phyloP scores from a whole-genome alignment of 2,888 invertebrate species.

The Ophonus ardosiacus region DNA sequence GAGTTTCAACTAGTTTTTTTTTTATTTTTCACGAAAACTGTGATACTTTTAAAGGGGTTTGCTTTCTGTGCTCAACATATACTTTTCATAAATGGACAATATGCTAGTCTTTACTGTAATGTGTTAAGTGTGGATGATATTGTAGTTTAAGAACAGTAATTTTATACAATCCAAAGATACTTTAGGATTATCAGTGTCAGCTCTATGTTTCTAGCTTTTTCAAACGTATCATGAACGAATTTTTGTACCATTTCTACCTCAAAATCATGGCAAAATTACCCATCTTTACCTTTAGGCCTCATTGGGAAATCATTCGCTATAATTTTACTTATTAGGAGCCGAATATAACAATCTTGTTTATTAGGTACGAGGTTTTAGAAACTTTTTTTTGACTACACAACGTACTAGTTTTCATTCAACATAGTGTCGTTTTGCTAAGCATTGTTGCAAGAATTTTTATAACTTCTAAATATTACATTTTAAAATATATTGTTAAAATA shows the following conservation, averaged over 20 bases:
- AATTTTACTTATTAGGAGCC: neutral
- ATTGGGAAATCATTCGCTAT: neutral
- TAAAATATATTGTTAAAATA: too few species aligned
- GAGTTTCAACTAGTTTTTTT: constrained; percentile 35
- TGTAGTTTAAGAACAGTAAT: constrained; percentile 70
- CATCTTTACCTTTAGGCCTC: constrained; percentile 19
- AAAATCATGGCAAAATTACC: constrained; percentile 39
- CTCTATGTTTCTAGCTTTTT: constrained; percentile 58
- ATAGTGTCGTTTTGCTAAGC: too few species aligned
- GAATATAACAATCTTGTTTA: too few species aligned
- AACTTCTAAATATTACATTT: too few species aligned
- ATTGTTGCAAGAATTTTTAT: too few species aligned
- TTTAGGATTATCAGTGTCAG: constrained; percentile 57
- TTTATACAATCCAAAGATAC: constrained; percentile 76
- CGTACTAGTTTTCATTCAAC: too few species aligned
- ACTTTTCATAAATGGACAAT: constrained; percentile 54
- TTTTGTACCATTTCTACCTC: constrained; percentile 59
- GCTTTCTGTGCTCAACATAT: constrained; percentile 23
- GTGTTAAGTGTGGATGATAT: constrained; percentile 58
- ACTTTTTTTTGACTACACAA: too few species aligned
- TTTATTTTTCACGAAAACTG: constrained; percentile 59
- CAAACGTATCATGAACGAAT: constrained; percentile 47
- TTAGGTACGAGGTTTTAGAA: too few species aligned
- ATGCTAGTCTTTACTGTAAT: constrained; percentile 63
- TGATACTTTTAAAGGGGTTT: constrained; percentile 57